A percentile compares a stretch with the other conserved stretches of the same genome.
phyloP scores from a whole-genome alignment of 2,888 invertebrate species.

The Molorchus minor region DNA sequence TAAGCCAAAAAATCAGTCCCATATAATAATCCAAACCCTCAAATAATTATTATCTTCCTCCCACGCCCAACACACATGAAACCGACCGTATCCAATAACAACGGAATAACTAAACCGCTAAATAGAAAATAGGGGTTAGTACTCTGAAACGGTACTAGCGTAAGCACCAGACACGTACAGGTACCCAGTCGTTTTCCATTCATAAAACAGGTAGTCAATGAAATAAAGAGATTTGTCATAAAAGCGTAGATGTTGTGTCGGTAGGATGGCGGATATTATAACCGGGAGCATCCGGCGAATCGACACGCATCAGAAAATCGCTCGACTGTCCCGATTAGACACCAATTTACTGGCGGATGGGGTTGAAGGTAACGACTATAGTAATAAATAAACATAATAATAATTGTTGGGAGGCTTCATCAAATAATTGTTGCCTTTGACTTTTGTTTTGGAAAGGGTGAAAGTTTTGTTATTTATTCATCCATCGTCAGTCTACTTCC shows the following conservation, averaged over 20 bases:
- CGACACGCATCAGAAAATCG: constrained; percentile 30
- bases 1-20: no score
- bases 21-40: no score
- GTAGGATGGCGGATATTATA: constrained; percentile 34
- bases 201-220: constrained; percentile 34
- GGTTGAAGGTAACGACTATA: not conserved
- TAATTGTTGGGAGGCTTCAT: no score
- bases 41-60: no score
- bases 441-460: no score
- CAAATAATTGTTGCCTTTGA: not conserved
- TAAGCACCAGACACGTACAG: not conserved
- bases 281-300: constrained; percentile 38
- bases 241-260: no score
- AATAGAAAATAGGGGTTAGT: not conserved
- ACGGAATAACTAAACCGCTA: not conserved
- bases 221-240: constrained; percentile 38
- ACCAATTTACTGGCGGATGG: not conserved
- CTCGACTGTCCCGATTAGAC: constrained; percentile 17
- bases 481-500: no score
- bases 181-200: constrained; percentile 30
- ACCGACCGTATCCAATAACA: not conserved
- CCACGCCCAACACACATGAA: no score
- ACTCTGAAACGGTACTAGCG: not conserved
- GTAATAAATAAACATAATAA: not conserved
- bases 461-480: no score